Evolutionary conservation across 2,888 invertebrate genomes (phyloP).

Genomic region (Myopa tessellatipennis): DNA sequence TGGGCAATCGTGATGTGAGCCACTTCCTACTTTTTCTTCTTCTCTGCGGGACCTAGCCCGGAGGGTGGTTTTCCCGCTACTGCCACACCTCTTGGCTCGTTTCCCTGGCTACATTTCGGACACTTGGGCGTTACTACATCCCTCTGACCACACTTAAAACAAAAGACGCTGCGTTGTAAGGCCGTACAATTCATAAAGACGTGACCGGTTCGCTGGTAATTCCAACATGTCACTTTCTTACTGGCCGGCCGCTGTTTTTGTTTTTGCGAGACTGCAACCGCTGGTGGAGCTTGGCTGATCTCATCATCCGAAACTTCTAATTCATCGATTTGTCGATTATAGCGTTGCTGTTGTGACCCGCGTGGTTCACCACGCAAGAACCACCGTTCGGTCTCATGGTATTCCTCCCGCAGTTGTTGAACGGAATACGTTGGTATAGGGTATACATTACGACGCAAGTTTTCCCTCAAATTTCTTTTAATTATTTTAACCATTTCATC

Average conservation of each 20-base stretch:
- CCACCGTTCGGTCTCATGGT: conserved; percentile 7
- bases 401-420: conserved; percentile 14
- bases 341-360: neutral
- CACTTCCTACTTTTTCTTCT: neutral
- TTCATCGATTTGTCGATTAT: neutral
- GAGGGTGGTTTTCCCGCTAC: conserved; percentile 7
- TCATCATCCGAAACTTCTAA: neutral
- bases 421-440: conserved; percentile 19
- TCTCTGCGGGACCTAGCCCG: neutral
- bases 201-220: no score
- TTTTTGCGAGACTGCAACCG: neutral
- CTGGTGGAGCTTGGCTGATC: neutral
- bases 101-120: conserved; percentile 17
- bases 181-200: neutral
- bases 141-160: conserved; percentile 25
- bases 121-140: conserved; percentile 18
- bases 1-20: no score
- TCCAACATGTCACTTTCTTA: no score
- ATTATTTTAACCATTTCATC: conserved; percentile 18
- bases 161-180: conserved; percentile 24
- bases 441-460: conserved; percentile 18
- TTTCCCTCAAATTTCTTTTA: conserved; percentile 30
- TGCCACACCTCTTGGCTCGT: neutral
- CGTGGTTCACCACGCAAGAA: neutral
- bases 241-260: neutral